Evolutionary conservation across 1,140 invertebrate species (phyloP), one percentile per base, ranked within the genome.

Genomic region (Pseudomyrmex dendroicus): DNA sequence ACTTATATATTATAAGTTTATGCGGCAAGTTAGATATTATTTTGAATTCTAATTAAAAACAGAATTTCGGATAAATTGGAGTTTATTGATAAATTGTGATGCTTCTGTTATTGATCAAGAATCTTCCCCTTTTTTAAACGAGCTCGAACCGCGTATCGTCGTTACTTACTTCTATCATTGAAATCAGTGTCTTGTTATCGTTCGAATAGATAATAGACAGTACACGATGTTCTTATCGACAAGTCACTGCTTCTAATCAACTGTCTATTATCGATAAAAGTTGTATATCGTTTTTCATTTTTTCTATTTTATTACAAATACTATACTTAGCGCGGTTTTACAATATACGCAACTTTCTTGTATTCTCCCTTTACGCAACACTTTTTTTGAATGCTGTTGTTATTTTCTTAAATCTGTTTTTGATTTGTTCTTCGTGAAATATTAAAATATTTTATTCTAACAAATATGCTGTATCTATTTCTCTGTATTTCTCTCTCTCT

Each of bases 151-250:
- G 17, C 35, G 17, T 20, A 20, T 20, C 20, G 0, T 78, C 50
- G 13, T 10, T 52, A 13, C 10, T 52, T 52, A 15, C 44, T 9
- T 20, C 20, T 48, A 59, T 59, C 68, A 56, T 46, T 63, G 70
- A 74, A 82, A 73, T 82, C 59, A 74, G 35, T 82, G 25, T 82
- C 59, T 61, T 17, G 25, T 82, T 82, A 82, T 82, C 78, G 48
- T 63, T 73, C n/a, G 57, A 82, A 66, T 56, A 62, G 70, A 63
- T 82, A 82, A 10, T 52, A 35, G 35, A 35, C 35, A 7, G 35
- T 52, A 10, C 15, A 52, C 25, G 35, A 52, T 52, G 48, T 44
- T 74, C 13, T 82, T 82, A 82, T 20, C 57, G 44, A 68, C 59
- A 80, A 80, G n/a, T 22, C 3, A 15, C 59, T 56, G 48, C 35